These are phyloP conservation scores for Papilio xuthus DNA, from an alignment of 1,140 invertebrate genomes.

Conservation along the genomic window DNA sequence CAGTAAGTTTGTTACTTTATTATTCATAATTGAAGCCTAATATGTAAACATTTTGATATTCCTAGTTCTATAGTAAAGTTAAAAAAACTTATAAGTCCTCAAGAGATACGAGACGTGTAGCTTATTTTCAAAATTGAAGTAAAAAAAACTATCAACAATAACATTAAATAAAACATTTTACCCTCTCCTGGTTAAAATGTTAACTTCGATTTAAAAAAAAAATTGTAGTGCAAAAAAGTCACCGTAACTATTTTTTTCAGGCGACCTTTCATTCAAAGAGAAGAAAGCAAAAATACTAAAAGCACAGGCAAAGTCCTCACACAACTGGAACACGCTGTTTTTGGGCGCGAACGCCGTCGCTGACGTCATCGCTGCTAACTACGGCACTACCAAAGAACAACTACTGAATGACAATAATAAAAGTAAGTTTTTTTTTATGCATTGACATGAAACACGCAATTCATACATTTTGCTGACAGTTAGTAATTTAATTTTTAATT, in stretches of 20 bases:
- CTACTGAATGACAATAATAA: conserved; percentile 69
- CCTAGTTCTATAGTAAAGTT: too few species aligned
- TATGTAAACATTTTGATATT: too few species aligned
- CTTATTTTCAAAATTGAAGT: too few species aligned
- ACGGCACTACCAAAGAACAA: conserved; percentile 93
- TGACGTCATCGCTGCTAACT: conserved; percentile 93
- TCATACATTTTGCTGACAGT: neutral
- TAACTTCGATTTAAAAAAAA: too few species aligned
- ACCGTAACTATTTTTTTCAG: conserved; percentile 68
- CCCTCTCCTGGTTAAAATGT: too few species aligned
- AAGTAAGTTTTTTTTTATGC: conserved; percentile 71
- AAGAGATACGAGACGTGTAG: too few species aligned
- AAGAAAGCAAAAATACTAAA: conserved; percentile 93
- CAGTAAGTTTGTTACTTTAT: conserved; percentile 60
- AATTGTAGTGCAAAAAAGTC: neutral
- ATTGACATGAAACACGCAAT: neutral
- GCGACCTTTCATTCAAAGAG: conserved; percentile 89
- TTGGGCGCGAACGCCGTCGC: conserved; percentile 96
- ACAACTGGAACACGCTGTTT: conserved; percentile 99
- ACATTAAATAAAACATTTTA: too few species aligned
- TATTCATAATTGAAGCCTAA: neutral
- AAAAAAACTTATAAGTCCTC: too few species aligned
- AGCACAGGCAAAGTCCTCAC: conserved; percentile 87
- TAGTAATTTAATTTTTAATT: conserved; percentile 17
- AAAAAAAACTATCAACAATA: too few species aligned